These are phyloP conservation scores for Ferrisia virgata DNA, from an alignment of 2,888 invertebrate species.

Conservation along the genomic window DNA sequence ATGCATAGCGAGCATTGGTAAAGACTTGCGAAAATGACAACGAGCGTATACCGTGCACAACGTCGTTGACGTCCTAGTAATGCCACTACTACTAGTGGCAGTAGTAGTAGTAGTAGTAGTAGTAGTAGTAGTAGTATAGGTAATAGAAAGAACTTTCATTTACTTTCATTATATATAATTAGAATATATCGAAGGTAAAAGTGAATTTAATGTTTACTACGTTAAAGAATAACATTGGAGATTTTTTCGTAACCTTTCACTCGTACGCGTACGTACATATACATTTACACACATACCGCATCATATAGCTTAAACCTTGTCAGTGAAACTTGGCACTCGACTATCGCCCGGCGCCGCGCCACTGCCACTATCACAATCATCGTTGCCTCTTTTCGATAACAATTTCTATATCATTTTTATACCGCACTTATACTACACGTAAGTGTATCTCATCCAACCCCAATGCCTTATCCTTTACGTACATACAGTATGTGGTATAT, in stretches of 20 bases:
- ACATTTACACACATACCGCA: slow-evolving; percentile 19
- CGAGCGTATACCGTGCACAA: background rate
- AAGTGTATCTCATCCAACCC: background rate
- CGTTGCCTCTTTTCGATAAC: background rate
- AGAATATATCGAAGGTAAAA: slow-evolving; percentile 46
- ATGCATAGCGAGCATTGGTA: background rate
- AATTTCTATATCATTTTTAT: background rate
- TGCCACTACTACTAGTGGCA: background rate
- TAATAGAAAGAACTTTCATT: slow-evolving; percentile 45
- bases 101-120: background rate
- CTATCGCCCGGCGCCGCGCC: slow-evolving; percentile 7
- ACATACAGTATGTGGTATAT: no score
- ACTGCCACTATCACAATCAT: background rate
- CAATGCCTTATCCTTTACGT: no score
- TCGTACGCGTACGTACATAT: slow-evolving; percentile 20
- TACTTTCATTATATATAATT: slow-evolving; percentile 46
- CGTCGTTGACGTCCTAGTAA: background rate
- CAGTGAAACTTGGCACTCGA: slow-evolving; percentile 41
- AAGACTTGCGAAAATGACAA: slow-evolving; percentile 42
- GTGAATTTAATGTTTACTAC: slow-evolving; percentile 46
- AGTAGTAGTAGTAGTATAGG: background rate
- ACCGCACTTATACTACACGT: background rate
- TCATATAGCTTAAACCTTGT: slow-evolving; percentile 40
- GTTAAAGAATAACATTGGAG: slow-evolving; percentile 36
- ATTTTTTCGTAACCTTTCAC: slow-evolving; percentile 46